Base-by-base conservation (phyloP, 1,140 invertebrate genomes). In the Aphelenchoides besseyi region DNA sequence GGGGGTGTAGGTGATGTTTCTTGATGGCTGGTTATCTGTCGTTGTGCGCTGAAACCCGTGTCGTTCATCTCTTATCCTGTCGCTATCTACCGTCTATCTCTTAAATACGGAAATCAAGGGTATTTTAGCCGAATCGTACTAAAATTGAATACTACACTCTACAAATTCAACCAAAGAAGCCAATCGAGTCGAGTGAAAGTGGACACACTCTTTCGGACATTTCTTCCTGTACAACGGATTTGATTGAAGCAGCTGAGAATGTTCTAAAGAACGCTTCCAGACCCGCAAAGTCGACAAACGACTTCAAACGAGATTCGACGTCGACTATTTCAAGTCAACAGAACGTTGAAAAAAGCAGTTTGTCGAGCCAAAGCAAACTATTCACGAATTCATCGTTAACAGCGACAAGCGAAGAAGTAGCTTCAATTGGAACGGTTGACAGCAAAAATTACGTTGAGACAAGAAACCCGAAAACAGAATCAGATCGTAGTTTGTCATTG, bases 151-250 rank as follows among this genome's bases (percentile, higher is more conserved):
- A 29, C 55, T 59, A 8, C 18, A 59, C 55, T 33, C 5, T 59
- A 29, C 5, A 33, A 5, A 8, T 5, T 59, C 5, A 59, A 8
- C 55, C 55, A 59, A 5, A 59, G 55, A 12, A 8, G 18, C 5
- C 5, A 5, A 18, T 8, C 5, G 32, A 59, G 5, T 23, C 18
- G 55, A 5, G 18, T 8, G 55, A 59, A 5, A 59, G 5, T 23
- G 55, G 55, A 5, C 5, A 33, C 55, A 59, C 55, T 23, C 18
- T 59, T 8, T 59, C 55, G 55, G 55, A 59, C 55, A 33, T 59
- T 59, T 59, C 55, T 8, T 59, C 55, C 12, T 59, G 55, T 23
- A 59, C 55, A 5, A 8, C 55, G 18, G 5, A 5, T 59, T 5
- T 48, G 12, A 23, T 48, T 23, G 41, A 48, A 12, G 12, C 41